A percentile compares a stretch with the other conserved stretches of the same genome.
phyloP scores from a whole-genome alignment of 2,888 invertebrate genomes.

The Tachina fera region DNA sequence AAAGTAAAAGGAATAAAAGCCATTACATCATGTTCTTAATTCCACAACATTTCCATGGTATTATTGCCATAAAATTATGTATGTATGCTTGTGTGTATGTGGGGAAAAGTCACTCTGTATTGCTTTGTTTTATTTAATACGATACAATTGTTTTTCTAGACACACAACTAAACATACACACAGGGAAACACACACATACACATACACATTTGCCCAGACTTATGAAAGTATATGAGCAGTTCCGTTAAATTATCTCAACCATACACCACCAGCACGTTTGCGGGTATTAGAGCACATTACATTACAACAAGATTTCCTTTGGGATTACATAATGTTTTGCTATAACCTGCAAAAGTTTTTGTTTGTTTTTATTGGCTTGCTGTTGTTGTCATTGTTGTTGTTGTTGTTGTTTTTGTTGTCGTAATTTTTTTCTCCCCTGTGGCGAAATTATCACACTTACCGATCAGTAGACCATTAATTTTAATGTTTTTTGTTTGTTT shows the following conservation, averaged over 20 bases:
- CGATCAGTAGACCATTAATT: conserved; percentile 30
- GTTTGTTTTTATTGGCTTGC: background rate
- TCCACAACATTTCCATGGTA: conserved; percentile 32
- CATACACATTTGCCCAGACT: background rate
- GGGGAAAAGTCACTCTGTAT: background rate
- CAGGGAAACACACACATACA: background rate
- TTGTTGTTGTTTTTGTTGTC: background rate
- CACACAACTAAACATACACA: too few species aligned
- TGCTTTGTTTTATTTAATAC: conserved; percentile 4
- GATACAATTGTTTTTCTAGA: conserved; percentile 21
- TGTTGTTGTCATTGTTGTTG: background rate
- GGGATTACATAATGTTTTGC: conserved; percentile 31
- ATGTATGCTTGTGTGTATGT: background rate
- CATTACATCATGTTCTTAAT: conserved; percentile 32
- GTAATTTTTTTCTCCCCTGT: conserved; percentile 7
- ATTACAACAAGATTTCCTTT: conserved; percentile 31
- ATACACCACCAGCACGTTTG: background rate
- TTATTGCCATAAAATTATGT: conserved; percentile 31
- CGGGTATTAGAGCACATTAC: conserved; percentile 26
- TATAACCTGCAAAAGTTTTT: background rate
- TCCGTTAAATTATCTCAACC: conserved; percentile 13
- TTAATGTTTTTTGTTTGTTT: background rate
- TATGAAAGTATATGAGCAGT: background rate
- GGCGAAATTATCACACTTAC: conserved; percentile 46
- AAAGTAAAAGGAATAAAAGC: background rate